A percentile compares a stretch with the other conserved stretches of the same genome.
These are phyloP conservation scores for Watersipora subatra DNA, from an alignment of 1,140 invertebrate genomes.

Conservation along the genomic window DNA sequence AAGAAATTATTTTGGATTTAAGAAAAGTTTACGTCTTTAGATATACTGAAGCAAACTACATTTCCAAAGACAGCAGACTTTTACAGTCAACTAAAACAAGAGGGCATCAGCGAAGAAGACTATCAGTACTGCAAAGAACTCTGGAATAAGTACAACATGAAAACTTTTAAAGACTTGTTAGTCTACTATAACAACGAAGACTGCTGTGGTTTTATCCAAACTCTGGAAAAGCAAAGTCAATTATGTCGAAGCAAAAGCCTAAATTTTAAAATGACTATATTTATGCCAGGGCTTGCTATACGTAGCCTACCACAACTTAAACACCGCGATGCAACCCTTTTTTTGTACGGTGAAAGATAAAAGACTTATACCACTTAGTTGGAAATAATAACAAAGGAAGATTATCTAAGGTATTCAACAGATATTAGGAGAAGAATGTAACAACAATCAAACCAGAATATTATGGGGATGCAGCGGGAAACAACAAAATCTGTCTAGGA, in stretches of 20 bases:
- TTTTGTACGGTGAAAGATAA: not conserved
- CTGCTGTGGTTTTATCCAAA: conserved; percentile 10
- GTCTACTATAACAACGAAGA: conserved; percentile 16
- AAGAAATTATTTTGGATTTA: conserved; percentile 17
- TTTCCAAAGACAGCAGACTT: conserved; percentile 11
- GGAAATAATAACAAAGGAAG: not conserved
- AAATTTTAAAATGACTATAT: conserved; percentile 15
- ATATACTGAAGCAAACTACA: conserved; percentile 7
- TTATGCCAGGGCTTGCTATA: conserved; percentile 12
- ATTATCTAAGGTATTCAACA: not conserved
- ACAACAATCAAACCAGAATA: not conserved
- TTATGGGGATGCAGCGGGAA: not conserved
- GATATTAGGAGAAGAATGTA: not conserved
- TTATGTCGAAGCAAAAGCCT: conserved; percentile 11
- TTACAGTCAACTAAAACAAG: conserved; percentile 9
- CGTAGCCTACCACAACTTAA: conserved; percentile 10
- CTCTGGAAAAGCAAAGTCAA: conserved; percentile 9
- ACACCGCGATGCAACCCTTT: not conserved
- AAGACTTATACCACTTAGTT: not conserved
- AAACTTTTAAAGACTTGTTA: conserved; percentile 12
- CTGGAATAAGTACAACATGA: conserved; percentile 14
- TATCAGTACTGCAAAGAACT: conserved; percentile 9
- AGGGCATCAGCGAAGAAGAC: conserved; percentile 11
- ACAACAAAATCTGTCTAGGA: conserved; percentile 8
- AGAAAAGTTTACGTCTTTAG: conserved; percentile 10